A percentile compares a stretch with the other conserved stretches of the same genome.
Evolutionary conservation across 2,113 vertebrate genomes (phyloP).

Genomic region (Brachyhypopomus gauderio): DNA sequence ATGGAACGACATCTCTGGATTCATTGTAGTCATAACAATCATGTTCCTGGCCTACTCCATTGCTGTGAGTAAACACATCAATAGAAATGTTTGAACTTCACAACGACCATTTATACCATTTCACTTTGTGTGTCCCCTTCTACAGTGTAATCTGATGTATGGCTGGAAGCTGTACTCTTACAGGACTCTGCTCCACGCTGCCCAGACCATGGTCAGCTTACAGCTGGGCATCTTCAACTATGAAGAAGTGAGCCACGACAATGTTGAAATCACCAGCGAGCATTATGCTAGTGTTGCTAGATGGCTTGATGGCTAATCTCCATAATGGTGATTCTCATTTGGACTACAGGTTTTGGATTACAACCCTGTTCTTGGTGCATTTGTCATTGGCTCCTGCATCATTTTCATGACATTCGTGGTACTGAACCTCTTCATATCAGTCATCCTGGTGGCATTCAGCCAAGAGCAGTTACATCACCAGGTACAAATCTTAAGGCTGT

Average conservation of each 20-base stretch:
- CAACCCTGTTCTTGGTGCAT: constrained; percentile 87
- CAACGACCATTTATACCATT: background rate
- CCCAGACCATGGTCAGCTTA: constrained; percentile 89
- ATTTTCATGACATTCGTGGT: constrained; percentile 96
- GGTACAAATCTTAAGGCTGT: constrained; percentile 64
- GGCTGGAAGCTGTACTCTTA: constrained; percentile 93
- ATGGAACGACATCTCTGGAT: constrained; percentile 94
- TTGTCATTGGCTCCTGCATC: constrained; percentile 93
- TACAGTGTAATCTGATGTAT: constrained; percentile 90
- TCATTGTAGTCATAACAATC: constrained; percentile 83
- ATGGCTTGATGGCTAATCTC: background rate
- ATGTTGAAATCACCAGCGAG: background rate
- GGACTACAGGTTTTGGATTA: constrained; percentile 83
- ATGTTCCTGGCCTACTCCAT: constrained; percentile 93
- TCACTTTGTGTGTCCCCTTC: constrained; percentile 25
- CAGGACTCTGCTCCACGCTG: constrained; percentile 85
- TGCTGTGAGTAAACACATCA: constrained; percentile 75
- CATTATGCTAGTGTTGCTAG: too few relatives aligned
- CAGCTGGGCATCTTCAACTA: constrained; percentile 98
- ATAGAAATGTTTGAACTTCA: too few relatives aligned
- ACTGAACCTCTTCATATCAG: constrained; percentile 94
- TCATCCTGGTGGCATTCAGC: constrained; percentile 92
- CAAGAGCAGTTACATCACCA: constrained; percentile 89
- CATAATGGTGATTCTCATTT: background rate
- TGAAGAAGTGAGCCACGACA: constrained; percentile 76